These are phyloP conservation scores for Scytalopus superciliaris DNA, from an alignment of 2,113 vertebrate genomes.

Conservation along the genomic window DNA sequence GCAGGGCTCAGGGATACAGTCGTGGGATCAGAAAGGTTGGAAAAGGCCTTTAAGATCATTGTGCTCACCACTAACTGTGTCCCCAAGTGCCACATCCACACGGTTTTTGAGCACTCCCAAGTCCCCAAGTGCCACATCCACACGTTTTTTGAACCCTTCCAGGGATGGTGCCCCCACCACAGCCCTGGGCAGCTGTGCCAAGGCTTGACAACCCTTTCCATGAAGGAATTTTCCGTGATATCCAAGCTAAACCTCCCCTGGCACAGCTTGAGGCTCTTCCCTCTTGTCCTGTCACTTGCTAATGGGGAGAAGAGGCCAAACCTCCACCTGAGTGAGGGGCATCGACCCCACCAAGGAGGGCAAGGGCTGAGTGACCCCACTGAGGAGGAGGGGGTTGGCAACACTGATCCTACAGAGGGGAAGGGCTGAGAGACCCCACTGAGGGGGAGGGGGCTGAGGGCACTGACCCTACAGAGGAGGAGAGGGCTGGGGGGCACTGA, in stretches of 20 bases:
- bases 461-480: not conserved
- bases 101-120: no score
- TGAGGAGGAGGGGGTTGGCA: not conserved
- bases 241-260: not conserved
- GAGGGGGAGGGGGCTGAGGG: no score
- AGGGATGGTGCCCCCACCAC: not conserved
- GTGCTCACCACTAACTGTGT: not conserved
- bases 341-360: not conserved
- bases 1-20: not conserved
- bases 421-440: not conserved
- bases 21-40: fast-evolving
- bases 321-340: not conserved
- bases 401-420: not conserved
- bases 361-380: not conserved
- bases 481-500: no score
- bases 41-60: not conserved
- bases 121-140: not conserved
- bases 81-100: not conserved
- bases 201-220: not conserved
- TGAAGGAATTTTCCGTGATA: no score
- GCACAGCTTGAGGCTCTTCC: not conserved
- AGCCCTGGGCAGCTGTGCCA: not conserved
- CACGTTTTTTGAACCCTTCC: no score
- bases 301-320: not conserved
- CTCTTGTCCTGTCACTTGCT: not conserved